Evolutionary conservation across 2,797 vertebrate genomes (phyloP), one percentile per base, ranked within the genome.

Genomic region (Pangasius larnaudii): DNA sequence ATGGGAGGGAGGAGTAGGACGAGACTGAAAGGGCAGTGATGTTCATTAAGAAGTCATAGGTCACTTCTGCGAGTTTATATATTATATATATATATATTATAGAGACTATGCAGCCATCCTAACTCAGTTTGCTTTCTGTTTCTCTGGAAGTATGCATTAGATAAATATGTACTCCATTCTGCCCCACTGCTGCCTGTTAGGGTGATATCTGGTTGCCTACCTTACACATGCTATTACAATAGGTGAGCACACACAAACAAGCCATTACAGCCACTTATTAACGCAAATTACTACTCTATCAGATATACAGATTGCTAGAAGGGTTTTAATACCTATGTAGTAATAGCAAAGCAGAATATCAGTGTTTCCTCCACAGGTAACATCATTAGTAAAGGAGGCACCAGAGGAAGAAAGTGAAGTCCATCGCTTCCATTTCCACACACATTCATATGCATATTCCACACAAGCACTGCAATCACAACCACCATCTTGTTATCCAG

Each of bases 161-260:
- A 42, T 30, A 87, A 84, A 84, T 51, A 67, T 56, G 71, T 56
- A 33, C 65, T 39, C 39, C 78, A 78, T 75, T 71, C 59, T 56
- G 42, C 36, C 9, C 0, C 0, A 49, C 58, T 46, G 71, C 30
- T 89, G 36, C 39, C 27, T 96, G 93, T 93, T 94, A 94, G 95
- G 93, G 5, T 46, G 49, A 83, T 49, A 30, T 19, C 30, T 36
- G 1, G 9, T 36, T 46, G 13, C 1, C 33, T 39, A 24, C 5
- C 24, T 42, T 39, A 24, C 56, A 81, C 79, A 36, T 24, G 53
- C 33, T 24, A 24, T 58, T 80, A 36, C 53, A 80, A 24, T 39
- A 79, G 22, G 0, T 19, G 46, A 6, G 33, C 19, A 42, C 30
- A 42, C 18, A 36, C 18, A 56, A 58, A 79, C 33, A 59, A 59